Conservation (phyloP, 2,113 vertebrate genomes). For the Emydocephalus ijimae region DNA sequence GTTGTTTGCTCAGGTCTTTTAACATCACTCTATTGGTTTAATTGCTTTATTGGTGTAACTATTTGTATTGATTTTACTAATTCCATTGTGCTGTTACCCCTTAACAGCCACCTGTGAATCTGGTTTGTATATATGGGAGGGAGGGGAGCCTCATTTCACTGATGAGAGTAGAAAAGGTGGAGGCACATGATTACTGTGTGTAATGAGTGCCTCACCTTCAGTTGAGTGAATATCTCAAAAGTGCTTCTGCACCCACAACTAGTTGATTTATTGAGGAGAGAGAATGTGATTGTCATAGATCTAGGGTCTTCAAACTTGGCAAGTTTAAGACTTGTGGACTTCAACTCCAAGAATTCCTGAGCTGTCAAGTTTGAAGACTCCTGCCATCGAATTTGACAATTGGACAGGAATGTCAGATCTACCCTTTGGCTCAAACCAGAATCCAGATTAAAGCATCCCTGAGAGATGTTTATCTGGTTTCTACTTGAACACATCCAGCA, state of each 20-base stretch:
- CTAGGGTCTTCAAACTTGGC: too few species aligned
- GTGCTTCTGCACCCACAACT: background rate
- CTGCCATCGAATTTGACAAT: background rate
- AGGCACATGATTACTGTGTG: background rate
- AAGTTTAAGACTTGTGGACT: too few species aligned
- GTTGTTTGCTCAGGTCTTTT: background rate
- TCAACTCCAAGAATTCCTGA: too few species aligned
- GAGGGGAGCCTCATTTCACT: background rate
- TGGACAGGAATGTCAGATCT: background rate
- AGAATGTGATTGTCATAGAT: background rate
- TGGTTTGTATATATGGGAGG: background rate
- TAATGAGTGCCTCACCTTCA: background rate
- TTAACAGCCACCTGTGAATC: background rate
- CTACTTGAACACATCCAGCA: background rate
- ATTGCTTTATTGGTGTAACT: background rate
- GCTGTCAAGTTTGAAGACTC: too few species aligned
- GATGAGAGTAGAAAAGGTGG: background rate
- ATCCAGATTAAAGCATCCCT: background rate
- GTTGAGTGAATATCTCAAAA: background rate
- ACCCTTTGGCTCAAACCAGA: background rate
- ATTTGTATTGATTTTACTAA: background rate
- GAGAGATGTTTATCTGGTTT: background rate
- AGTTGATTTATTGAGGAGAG: background rate
- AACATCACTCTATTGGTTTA: background rate
- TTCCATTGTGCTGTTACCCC: background rate